Conservation (phyloP, 2,888 invertebrate species). For the Hypsopygia costalis region DNA sequence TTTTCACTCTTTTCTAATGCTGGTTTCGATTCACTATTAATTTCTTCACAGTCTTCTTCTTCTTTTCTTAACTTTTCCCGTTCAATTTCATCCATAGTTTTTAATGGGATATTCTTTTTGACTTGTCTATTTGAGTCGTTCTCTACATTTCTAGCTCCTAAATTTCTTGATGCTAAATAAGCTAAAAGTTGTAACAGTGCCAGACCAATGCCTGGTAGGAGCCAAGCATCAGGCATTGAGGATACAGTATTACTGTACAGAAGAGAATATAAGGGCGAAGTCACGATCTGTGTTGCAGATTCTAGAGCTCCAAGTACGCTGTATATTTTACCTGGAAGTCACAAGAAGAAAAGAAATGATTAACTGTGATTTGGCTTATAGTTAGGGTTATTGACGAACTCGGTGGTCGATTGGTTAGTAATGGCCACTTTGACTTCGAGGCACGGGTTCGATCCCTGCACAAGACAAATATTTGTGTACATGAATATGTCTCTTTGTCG, state of each 20-base stretch:
- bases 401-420: no score
- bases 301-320: conserved; percentile 69
- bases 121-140: not conserved
- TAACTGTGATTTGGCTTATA: not conserved
- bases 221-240: conserved; percentile 61
- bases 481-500: no score
- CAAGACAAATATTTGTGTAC: no score
- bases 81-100: conserved; percentile 15
- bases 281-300: conserved; percentile 64
- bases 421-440: no score
- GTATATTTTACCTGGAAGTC: conserved; percentile 70
- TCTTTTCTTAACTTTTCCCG: conserved; percentile 21
- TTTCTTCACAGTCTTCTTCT: conserved; percentile 14
- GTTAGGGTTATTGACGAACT: no score
- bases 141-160: conserved; percentile 19
- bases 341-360: not conserved
- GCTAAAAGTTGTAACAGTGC: conserved; percentile 52
- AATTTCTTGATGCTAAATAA: conserved; percentile 48
- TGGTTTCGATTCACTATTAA: conserved; percentile 4
- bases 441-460: no score
- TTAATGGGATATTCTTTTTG: conserved; percentile 17
- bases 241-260: conserved; percentile 64
- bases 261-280: conserved; percentile 65
- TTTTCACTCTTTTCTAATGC: conserved; percentile 8
- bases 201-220: conserved; percentile 55